A percentile compares a stretch with the other conserved stretches of the same genome.
phyloP scores from a whole-genome alignment of 2,113 vertebrate genomes.

The Rhinichthys klamathensis region DNA sequence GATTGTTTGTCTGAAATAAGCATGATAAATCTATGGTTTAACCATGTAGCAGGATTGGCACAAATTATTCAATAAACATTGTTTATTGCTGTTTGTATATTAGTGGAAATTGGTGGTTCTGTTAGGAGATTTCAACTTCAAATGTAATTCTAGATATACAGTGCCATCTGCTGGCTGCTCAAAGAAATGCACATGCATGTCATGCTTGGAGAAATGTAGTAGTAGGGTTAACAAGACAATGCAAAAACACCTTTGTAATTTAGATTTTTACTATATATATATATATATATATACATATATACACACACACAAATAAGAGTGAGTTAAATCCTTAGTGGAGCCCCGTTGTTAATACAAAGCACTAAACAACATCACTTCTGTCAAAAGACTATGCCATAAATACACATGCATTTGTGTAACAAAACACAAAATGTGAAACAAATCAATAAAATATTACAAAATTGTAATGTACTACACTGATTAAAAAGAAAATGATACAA shows the following conservation, averaged over 20 bases:
- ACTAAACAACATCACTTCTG: not conserved
- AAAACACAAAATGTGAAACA: not conserved
- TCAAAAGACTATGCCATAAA: not conserved
- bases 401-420: not conserved
- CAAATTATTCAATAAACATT: not conserved
- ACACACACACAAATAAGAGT: not conserved
- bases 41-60: not conserved
- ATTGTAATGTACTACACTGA: not conserved
- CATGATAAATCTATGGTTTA: not conserved
- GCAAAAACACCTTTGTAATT: not conserved
- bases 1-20: not conserved
- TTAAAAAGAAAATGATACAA: not conserved
- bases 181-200: not conserved
- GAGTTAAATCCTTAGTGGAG: not conserved
- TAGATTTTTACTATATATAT: not conserved
- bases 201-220: not conserved
- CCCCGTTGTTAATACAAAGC: not conserved
- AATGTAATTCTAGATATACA: not conserved
- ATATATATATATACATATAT: not conserved
- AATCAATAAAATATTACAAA: not conserved
- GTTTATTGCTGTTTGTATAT: constrained; percentile 1
- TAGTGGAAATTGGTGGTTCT: not conserved
- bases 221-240: not conserved
- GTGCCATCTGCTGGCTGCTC: constrained; percentile 42
- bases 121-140: not conserved